Evolutionary conservation across 2,797 vertebrate genomes (phyloP).

Genomic region (Loris lydekkerianus): DNA sequence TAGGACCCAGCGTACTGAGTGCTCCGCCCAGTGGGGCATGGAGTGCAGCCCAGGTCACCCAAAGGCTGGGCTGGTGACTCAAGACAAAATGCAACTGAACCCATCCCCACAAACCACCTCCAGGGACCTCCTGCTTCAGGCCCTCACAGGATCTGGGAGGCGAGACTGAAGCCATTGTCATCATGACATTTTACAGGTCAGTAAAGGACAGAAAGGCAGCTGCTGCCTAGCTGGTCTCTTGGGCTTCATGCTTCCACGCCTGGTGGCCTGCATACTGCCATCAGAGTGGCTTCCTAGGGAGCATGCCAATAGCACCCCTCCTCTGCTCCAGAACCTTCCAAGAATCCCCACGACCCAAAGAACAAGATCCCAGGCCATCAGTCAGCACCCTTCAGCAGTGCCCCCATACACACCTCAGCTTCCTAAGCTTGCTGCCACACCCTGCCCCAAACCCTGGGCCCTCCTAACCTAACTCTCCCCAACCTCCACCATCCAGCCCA

Average conservation of each 20-base stretch:
- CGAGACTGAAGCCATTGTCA: not conserved
- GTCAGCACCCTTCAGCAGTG: not conserved
- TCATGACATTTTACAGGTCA: not conserved
- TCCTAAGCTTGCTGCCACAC: not conserved
- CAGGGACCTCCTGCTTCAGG: too few species aligned
- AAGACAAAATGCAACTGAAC: not conserved
- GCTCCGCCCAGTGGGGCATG: not conserved
- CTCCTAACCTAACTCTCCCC: not conserved
- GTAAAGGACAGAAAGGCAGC: not conserved
- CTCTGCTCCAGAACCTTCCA: not conserved
- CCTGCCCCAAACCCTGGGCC: not conserved
- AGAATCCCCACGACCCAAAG: not conserved
- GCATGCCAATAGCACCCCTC: not conserved
- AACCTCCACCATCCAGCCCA: not conserved
- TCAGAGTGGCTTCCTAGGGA: not conserved
- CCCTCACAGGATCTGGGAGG: not conserved
- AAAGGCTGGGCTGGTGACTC: not conserved
- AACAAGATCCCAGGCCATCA: not conserved
- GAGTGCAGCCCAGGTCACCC: not conserved
- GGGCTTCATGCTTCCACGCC: not conserved
- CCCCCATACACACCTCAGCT: not conserved
- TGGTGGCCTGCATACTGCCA: not conserved
- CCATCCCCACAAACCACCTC: not conserved
- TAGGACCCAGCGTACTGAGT: not conserved
- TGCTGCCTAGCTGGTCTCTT: not conserved